Evolutionary conservation across 2,113 vertebrate genomes (phyloP).

Genomic region (Lampris incognitus): DNA sequence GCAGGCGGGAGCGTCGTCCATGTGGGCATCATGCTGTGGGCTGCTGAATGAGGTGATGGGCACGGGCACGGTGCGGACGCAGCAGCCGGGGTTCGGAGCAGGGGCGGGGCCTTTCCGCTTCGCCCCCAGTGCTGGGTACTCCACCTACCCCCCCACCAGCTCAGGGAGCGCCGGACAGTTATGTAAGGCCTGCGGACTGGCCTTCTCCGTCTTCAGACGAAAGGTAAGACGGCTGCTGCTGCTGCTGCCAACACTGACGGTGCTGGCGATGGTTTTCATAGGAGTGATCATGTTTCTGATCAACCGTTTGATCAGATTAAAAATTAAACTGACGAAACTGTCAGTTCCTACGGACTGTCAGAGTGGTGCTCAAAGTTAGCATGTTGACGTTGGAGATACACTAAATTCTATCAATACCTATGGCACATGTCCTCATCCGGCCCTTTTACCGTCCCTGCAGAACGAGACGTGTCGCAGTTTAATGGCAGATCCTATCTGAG

Average conservation of each 20-base stretch:
- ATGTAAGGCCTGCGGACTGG: constrained; percentile 95
- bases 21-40: constrained; percentile 99
- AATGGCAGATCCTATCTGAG: constrained; percentile 33
- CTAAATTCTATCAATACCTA: not conserved
- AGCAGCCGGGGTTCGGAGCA: constrained; percentile 90
- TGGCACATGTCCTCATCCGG: constrained; percentile 16
- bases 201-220: constrained; percentile 95
- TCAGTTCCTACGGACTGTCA: too few species aligned
- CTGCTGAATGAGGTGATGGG: constrained; percentile 99
- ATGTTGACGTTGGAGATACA: constrained; percentile 3
- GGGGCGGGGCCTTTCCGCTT: constrained; percentile 93
- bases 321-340: too few species aligned
- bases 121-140: constrained; percentile 88
- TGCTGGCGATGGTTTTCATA: not conserved
- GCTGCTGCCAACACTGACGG: too few species aligned
- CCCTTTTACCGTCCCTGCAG: constrained; percentile 39
- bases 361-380: not conserved
- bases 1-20: constrained; percentile 96
- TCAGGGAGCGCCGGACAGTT: constrained; percentile 85
- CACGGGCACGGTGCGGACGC: constrained; percentile 92
- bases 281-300: not conserved
- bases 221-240: constrained; percentile 82
- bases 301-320: not conserved
- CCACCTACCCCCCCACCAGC: constrained; percentile 88
- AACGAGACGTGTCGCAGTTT: constrained; percentile 29